Base-by-base conservation (phyloP, 92 coral and sea anemone species). In the Micromussa lordhowensis region DNA sequence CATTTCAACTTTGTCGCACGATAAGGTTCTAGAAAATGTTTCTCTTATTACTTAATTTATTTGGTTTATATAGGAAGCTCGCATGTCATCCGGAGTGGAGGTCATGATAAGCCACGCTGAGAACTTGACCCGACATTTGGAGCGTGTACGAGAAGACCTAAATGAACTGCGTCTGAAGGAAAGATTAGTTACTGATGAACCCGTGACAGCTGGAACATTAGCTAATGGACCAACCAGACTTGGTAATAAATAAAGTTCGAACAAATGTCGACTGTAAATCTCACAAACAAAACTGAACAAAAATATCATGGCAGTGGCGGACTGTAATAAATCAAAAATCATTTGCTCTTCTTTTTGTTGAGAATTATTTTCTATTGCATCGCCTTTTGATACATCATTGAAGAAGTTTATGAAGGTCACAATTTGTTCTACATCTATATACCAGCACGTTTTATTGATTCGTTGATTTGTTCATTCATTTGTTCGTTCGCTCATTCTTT, bases 61-160 rank as follows among this genome's bases (percentile, higher is more conserved):
- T 28, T 55, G 30, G 26, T 12, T 21, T 8, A 36, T 70, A 3
- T 75, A 98, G 99, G 98, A 98, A 78, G 93, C 96, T 29, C 98
- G 99, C 22, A 96, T 98, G 99, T 88, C 97, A 78, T 93, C 98
- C 26, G 99, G 98, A 48, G 89, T 98, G 26, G 98, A 98, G 68
- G 92, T 98, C 5, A 93, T 96, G 92, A 96, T 98, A 32, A 88
- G 85, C 78, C 97, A 98, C 87, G 98, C 98, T n/a, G 99, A 98
- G 87, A 94, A 94, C 79, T 79, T 93, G 61, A 85, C 94, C 72
- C 93, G 96, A 78, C 98, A 95, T 34, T 83, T 98, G 15, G 98
- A 98, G 74, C 88, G 89, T 57, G 92, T 90, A 10, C 78, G 88
- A 66, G 97, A 96, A 81, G 98, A 92, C 79, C 95, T 95, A 34